Conservation (phyloP, 1,140 invertebrate genomes). For the Panagrolaimus sp. region DNA sequence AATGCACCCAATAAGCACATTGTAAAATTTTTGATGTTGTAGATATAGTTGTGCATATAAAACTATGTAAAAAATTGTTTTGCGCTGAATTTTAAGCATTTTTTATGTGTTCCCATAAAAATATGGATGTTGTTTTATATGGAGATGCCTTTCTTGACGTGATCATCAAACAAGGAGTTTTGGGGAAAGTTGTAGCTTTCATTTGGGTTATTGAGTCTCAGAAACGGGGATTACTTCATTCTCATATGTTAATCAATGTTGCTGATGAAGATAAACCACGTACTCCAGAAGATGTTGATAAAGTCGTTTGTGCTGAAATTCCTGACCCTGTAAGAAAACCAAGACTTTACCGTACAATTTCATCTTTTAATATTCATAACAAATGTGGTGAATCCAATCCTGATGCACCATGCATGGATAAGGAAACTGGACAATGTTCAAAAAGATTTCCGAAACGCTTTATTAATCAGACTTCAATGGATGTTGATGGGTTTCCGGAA, state of each 20-base stretch:
- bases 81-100: no score
- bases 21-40: no score
- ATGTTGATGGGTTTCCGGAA: conserved; percentile 26
- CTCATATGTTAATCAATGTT: conserved; percentile 61
- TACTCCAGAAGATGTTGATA: conserved; percentile 59
- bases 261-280: conserved; percentile 49
- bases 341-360: conserved; percentile 59
- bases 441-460: conserved; percentile 43
- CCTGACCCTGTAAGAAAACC: conserved; percentile 62
- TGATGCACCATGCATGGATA: conserved; percentile 47
- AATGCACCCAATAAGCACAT: no score
- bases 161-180: conserved; percentile 43
- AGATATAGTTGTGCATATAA: no score
- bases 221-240: conserved; percentile 64
- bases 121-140: no score
- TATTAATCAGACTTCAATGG: conserved; percentile 17
- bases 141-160: conserved; percentile 62
- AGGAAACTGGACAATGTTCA: conserved; percentile 37
- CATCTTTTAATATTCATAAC: conserved; percentile 60
- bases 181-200: conserved; percentile 47
- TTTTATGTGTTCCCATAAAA: no score
- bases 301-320: conserved; percentile 64
- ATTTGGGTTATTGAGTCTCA: conserved; percentile 63
- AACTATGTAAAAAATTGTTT: no score
- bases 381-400: conserved; percentile 44